A percentile compares a stretch with the other conserved stretches of the same genome.
phyloP scores from a whole-genome alignment of 2,888 invertebrate species.

The Baccha elongata region DNA sequence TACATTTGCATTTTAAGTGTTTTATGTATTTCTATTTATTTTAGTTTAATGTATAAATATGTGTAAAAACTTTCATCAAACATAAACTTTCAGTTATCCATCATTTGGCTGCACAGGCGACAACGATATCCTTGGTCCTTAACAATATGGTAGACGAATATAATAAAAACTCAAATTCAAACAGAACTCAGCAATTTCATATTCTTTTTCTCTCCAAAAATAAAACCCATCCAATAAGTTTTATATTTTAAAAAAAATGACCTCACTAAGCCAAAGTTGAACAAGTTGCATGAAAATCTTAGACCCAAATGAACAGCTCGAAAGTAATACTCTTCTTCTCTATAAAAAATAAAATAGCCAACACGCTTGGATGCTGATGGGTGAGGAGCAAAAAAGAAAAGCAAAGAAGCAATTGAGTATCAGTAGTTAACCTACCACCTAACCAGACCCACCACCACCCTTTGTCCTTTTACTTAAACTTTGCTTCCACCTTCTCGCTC shows the following conservation, averaged over 20 bases:
- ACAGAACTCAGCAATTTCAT: constrained; percentile 15
- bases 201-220: constrained; percentile 19
- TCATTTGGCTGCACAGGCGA: constrained; percentile 81
- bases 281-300: constrained; percentile 64
- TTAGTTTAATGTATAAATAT: constrained; percentile 23
- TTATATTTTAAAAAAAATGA: constrained; percentile 25
- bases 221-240: constrained; percentile 26
- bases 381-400: constrained; percentile 34
- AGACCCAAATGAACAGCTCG: constrained; percentile 54
- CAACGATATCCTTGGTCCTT: constrained; percentile 81
- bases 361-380: constrained; percentile 45
- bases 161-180: too few relatives aligned
- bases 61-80: constrained; percentile 48
- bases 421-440: constrained; percentile 14
- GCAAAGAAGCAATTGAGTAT: constrained; percentile 16
- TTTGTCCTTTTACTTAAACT: constrained; percentile 10
- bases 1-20: constrained; percentile 3
- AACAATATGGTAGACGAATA: constrained; percentile 80
- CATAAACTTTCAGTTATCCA: constrained; percentile 79
- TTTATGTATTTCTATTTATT: background rate
- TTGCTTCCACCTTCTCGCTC: background rate
- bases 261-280: constrained; percentile 38
- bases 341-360: constrained; percentile 17
- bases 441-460: background rate
- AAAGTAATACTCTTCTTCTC: constrained; percentile 39